phyloP scores from a whole-genome alignment of 2,888 invertebrate genomes.

The Lomographa bimaculata region DNA sequence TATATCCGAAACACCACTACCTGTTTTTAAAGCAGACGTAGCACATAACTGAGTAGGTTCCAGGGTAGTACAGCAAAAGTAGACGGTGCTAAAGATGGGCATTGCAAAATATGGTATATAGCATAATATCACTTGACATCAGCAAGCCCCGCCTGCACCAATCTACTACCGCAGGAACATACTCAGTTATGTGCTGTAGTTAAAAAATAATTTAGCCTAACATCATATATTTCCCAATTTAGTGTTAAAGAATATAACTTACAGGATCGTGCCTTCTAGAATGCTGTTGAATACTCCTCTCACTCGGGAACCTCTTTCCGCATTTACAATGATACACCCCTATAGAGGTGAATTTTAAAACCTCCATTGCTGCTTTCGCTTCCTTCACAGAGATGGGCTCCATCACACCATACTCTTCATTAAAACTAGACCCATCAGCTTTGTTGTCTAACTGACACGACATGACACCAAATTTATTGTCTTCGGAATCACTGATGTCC shows the following conservation, averaged over 20 bases:
- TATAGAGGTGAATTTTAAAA: constrained; percentile 54
- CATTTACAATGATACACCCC: constrained; percentile 61
- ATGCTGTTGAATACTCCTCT: constrained; percentile 53
- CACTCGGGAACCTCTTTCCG: constrained; percentile 53
- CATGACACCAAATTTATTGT: constrained; percentile 8
- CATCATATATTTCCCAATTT: too few species aligned
- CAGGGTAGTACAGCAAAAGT: too few species aligned
- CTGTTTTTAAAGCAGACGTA: too few species aligned
- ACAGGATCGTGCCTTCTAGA: constrained; percentile 72
- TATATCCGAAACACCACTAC: too few species aligned
- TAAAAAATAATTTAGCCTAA: too few species aligned
- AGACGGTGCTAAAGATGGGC: too few species aligned
- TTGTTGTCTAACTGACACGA: constrained; percentile 32
- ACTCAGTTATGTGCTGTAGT: too few species aligned
- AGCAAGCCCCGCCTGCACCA: too few species aligned
- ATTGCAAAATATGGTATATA: too few species aligned
- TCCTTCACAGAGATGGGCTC: constrained; percentile 61
- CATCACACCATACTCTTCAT: constrained; percentile 68
- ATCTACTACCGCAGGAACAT: too few species aligned
- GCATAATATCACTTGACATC: too few species aligned
- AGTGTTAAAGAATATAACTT: constrained; percentile 29
- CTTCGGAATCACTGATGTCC: constrained; percentile 17
- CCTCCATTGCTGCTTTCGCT: constrained; percentile 62
- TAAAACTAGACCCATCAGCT: constrained; percentile 55
- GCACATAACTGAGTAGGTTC: too few species aligned